A percentile compares a stretch with the other conserved stretches of the same genome.
phyloP scores from a whole-genome alignment of 1,140 invertebrate genomes.

The Brachionus sp. region DNA sequence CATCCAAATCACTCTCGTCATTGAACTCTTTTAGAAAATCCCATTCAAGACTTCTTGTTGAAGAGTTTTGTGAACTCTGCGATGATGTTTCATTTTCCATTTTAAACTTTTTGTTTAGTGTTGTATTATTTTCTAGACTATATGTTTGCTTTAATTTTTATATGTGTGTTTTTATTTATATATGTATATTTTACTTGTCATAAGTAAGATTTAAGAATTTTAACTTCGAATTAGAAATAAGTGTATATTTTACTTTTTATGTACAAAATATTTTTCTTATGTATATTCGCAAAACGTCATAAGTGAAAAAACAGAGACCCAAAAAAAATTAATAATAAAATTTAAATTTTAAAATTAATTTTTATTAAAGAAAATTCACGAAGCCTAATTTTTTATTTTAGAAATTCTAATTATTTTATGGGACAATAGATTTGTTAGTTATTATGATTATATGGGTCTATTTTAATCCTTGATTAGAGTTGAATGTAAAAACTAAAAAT shows the following conservation, averaged over 20 bases:
- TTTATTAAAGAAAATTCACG: too few relatives aligned
- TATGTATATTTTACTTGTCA: background rate
- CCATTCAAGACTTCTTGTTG: background rate
- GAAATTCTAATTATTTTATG: too few relatives aligned
- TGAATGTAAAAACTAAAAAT: too few relatives aligned
- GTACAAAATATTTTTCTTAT: background rate
- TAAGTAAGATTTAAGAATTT: background rate
- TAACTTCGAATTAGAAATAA: background rate
- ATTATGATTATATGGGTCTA: too few relatives aligned
- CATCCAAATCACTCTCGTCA: background rate
- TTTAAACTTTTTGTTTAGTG: background rate
- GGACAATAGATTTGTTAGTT: too few relatives aligned
- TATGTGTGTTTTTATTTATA: background rate
- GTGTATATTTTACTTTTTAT: background rate
- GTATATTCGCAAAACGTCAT: background rate
- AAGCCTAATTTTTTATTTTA: too few relatives aligned
- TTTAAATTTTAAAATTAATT: too few relatives aligned
- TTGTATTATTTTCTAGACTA: too few relatives aligned
- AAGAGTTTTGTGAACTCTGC: too few relatives aligned
- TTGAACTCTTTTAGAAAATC: background rate
- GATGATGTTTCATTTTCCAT: too few relatives aligned
- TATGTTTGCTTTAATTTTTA: background rate
- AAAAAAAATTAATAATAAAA: too few relatives aligned
- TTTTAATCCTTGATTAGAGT: too few relatives aligned
- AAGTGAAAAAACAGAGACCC: background rate